A percentile compares a stretch with the other conserved stretches of the same genome.
These are phyloP conservation scores for Andrena flavipes DNA, from an alignment of 2,888 invertebrate species.

Conservation along the genomic window DNA sequence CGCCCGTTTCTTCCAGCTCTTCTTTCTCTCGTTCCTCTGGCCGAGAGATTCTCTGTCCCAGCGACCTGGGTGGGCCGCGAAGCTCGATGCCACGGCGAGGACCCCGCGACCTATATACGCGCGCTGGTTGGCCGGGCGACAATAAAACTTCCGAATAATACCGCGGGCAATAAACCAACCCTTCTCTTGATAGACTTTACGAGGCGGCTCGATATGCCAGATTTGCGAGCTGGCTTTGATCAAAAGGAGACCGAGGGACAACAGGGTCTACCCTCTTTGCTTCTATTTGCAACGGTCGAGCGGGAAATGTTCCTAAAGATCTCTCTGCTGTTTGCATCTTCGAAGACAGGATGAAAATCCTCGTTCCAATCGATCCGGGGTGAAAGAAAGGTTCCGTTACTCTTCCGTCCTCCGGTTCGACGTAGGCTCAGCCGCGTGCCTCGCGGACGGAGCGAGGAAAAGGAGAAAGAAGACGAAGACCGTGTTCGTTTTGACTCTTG, in stretches of 20 bases:
- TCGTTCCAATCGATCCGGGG: not conserved
- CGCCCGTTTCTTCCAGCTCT: not conserved
- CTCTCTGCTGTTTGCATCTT: not conserved
- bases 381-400: conserved; percentile 2
- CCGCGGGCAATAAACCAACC: conserved; percentile 75
- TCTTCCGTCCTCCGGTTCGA: conserved; percentile 3
- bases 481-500: conserved; percentile 3
- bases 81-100: conserved; percentile 13
- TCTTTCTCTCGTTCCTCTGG: not conserved
- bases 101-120: conserved; percentile 28
- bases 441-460: conserved; percentile 13
- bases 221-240: not conserved
- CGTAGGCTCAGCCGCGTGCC: not conserved
- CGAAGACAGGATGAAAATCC: not conserved
- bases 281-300: not conserved
- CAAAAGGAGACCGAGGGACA: not conserved
- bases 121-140: conserved; percentile 59
- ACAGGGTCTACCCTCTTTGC: not conserved
- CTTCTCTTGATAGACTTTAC: conserved; percentile 77
- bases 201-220: conserved; percentile 73
- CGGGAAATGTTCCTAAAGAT: too few relatives aligned
- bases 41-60: conserved; percentile 19
- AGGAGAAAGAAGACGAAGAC: conserved; percentile 25
- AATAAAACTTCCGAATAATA: conserved; percentile 81
- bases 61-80: conserved; percentile 64